Evolutionary conservation across 2,888 invertebrate genomes (phyloP), one percentile per base, ranked within the genome.

Genomic region (Oxytorus armatus): DNA sequence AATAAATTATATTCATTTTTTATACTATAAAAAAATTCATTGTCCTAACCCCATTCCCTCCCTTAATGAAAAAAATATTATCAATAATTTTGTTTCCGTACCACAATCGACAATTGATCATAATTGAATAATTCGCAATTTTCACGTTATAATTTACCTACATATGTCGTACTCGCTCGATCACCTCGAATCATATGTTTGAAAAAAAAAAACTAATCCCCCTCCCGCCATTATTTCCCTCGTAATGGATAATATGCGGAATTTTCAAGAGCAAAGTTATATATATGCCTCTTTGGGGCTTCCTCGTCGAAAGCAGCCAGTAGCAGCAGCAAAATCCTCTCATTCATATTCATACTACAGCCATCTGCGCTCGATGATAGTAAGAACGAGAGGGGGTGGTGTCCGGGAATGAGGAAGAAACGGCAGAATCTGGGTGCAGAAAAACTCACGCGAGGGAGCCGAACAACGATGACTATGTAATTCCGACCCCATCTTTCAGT

Each of bases 341-440:
- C 84, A 82, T 85, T 85, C 82, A 82, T 85, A 85, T 85, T 85
- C 84, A 85, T 85, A 82, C 78, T 57, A 63, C 81, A 72, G 76
- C 78, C 81, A 81, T 82, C 84, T 82, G 81, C 66, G 79, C 65
- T 77, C 68, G 82, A 84, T 81, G 77, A 82, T 79, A 57, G 59
- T 47, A 72, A 65, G 51, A 78, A 78, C 76, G 61, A 79, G 10
- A 68, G 66, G 51, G 47, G 42, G 18, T 61, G 51, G 47, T 29
- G 18, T 61, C 42, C 36, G 53, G 68, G 55, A 73, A 18, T 3
- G n/a, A 29, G 49, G 33, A 53, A 18, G 59, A 79, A 66, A 23
- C 59, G 21, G 33, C 29, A 61, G 72, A 61, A 70, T 70, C 47
- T 63, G 65, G 44, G 65, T 16, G 21, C 68, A 77, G 73, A 55